Base-by-base conservation (phyloP, 2,888 invertebrate genomes). In the Tinea semifulvella region DNA sequence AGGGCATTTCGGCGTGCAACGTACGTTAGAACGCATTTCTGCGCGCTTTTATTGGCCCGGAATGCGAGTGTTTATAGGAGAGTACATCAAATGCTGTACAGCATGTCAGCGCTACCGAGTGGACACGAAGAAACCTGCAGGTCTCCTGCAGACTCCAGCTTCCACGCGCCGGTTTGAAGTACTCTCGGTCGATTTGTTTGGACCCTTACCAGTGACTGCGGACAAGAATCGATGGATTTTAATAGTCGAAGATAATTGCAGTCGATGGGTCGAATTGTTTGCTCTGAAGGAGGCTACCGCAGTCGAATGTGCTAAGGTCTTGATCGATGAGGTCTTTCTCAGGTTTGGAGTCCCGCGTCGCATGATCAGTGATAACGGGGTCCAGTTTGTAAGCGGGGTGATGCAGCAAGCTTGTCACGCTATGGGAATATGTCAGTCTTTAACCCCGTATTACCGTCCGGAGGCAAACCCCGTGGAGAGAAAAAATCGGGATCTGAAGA, bases 351-450 rank as follows among this genome's bases (percentile, higher is more conserved):
- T 56, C 2, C 60, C 59, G 0, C 27, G 65, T 0, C 43, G 60
- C 10, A n/a, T 68, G 0, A 52, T 61, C 3, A 57, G 55, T 10
- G 64, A 68, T 28, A 68, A 68, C 11, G 66, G 65, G 0, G 44
- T 53, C 0, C 65, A 65, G 31, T 63, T 66, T 44, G 51, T 65
- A 0, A 55, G 56, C 2, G 53, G 49, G 0, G 49, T 64, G 1
- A 63, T 66, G 60, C 66, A 65, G 40, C 50, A 64, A 38, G 38
- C 60, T 0, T 31, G 31, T 0, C 53, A 45, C 7, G 50, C 46
- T 1, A 28, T 58, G 0, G 51, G 49, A 0, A 57, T 65, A 8
- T 45, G 53, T 1, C 61, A 65, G 3, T 19, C 38, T 0, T 51
- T 54, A 2, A 60, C 53, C 0, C 57, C 63, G 0, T 45, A 60